Conservation (phyloP, 2,888 invertebrate genomes). For the Auanema freiburgensis region DNA sequence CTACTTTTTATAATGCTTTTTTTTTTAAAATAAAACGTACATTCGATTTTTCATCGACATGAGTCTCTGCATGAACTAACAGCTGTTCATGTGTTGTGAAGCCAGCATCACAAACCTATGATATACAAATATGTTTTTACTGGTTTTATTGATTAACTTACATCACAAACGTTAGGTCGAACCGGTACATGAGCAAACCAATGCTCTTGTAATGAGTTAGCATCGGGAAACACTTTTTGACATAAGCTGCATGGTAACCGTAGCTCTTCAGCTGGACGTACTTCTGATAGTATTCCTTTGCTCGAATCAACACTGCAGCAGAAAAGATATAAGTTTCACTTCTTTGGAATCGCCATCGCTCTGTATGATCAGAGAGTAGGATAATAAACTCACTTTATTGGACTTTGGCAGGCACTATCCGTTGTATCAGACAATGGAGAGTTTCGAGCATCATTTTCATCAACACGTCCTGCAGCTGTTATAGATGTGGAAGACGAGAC, state of each 20-base stretch:
- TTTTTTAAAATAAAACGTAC: constrained; percentile 8
- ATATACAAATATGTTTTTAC: constrained; percentile 43
- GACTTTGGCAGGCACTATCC: constrained; percentile 14
- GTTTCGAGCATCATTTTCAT: constrained; percentile 2
- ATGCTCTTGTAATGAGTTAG: constrained; percentile 35
- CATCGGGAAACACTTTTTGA: constrained; percentile 19
- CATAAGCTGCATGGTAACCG: constrained; percentile 15
- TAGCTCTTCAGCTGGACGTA: background rate
- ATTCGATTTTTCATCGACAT: constrained; percentile 35
- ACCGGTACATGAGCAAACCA: constrained; percentile 62
- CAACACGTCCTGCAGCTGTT: constrained; percentile 4
- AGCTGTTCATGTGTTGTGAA: constrained; percentile 67
- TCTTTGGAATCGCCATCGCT: background rate
- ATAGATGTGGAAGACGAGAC: constrained; percentile 1
- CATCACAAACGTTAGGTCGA: constrained; percentile 67
- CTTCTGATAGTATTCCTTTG: background rate
- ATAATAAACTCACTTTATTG: background rate
- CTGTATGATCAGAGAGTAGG: background rate
- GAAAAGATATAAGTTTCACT: too few species aligned
- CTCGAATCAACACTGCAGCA: background rate
- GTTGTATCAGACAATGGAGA: constrained; percentile 14
- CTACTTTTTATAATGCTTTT: too few species aligned
- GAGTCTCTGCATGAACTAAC: constrained; percentile 66
- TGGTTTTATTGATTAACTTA: constrained; percentile 3
- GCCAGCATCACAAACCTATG: constrained; percentile 67